Conservation (phyloP, 2,888 invertebrate species). For the Dicyrtomina minuta region DNA sequence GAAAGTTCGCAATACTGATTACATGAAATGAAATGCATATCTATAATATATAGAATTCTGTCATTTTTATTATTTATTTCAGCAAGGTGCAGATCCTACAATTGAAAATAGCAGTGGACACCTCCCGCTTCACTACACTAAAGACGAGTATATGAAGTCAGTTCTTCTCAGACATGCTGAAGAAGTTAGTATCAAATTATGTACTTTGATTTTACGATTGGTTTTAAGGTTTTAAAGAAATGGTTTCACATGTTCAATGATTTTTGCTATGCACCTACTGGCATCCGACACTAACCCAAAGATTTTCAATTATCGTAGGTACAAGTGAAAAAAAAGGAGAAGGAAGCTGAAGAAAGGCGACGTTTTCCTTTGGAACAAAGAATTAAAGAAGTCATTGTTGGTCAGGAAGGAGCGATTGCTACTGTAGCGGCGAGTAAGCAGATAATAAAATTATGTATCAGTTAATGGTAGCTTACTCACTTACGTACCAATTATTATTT, state of each 20-base stretch:
- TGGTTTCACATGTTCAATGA: background rate
- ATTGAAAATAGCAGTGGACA: constrained; percentile 77
- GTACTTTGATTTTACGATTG: background rate
- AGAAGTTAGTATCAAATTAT: constrained; percentile 18
- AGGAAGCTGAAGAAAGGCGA: constrained; percentile 75
- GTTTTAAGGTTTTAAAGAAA: background rate
- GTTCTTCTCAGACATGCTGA: constrained; percentile 62
- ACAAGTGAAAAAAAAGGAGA: constrained; percentile 63
- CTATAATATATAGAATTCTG: background rate
- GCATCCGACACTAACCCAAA: too few relatives aligned
- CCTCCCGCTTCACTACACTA: constrained; percentile 71
- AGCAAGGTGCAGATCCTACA: constrained; percentile 70
- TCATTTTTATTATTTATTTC: background rate
- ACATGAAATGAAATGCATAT: background rate
- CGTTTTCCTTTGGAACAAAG: too few relatives aligned
- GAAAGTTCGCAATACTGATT: background rate
- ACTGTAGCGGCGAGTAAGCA: constrained; percentile 70
- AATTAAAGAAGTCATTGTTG: too few relatives aligned
- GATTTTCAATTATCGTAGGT: constrained; percentile 54
- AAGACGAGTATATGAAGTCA: constrained; percentile 65
- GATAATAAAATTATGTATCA: too few relatives aligned
- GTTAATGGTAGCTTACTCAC: too few relatives aligned
- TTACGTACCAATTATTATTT: too few relatives aligned
- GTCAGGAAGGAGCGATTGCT: constrained; percentile 79
- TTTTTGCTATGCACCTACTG: background rate